A percentile compares a stretch with the other conserved stretches of the same genome.
phyloP scores from a whole-genome alignment of 2,888 invertebrate species.

The Gastracanthus pulcherrimus region DNA sequence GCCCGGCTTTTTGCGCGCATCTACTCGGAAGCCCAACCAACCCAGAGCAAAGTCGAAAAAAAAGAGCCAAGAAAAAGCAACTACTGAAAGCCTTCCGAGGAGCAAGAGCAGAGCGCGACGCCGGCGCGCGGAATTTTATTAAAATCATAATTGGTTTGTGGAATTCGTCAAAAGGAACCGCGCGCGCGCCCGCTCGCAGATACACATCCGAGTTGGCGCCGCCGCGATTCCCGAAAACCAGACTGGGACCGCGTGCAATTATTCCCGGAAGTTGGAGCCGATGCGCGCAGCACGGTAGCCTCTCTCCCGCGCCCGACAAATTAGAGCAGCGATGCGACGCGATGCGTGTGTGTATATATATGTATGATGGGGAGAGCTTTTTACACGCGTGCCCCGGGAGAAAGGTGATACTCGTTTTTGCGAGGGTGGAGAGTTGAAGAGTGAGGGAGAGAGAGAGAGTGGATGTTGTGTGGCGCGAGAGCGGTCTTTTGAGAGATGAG shows the following conservation, averaged over 20 bases:
- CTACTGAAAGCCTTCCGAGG: background rate
- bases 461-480: too few relatives aligned
- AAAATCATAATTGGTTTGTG: constrained; percentile 71
- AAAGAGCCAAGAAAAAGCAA: background rate
- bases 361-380: constrained; percentile 5
- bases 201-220: constrained; percentile 64
- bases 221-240: constrained; percentile 69
- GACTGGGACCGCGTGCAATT: background rate
- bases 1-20: background rate
- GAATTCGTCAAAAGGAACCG: constrained; percentile 66
- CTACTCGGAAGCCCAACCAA: background rate
- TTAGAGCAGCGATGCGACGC: constrained; percentile 36
- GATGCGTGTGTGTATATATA: too few relatives aligned
- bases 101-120: background rate
- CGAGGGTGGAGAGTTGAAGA: background rate
- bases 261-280: constrained; percentile 52
- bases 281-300: too few relatives aligned
- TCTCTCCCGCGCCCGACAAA: constrained; percentile 45
- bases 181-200: constrained; percentile 52
- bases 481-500: too few relatives aligned
- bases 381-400: background rate
- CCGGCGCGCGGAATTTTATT: constrained; percentile 64
- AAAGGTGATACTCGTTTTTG: constrained; percentile 38
- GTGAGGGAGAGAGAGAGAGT: background rate
- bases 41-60: background rate